Evolutionary conservation across 2,888 invertebrate genomes (phyloP), one percentile per base, ranked within the genome.

Genomic region (Formica aserva): DNA sequence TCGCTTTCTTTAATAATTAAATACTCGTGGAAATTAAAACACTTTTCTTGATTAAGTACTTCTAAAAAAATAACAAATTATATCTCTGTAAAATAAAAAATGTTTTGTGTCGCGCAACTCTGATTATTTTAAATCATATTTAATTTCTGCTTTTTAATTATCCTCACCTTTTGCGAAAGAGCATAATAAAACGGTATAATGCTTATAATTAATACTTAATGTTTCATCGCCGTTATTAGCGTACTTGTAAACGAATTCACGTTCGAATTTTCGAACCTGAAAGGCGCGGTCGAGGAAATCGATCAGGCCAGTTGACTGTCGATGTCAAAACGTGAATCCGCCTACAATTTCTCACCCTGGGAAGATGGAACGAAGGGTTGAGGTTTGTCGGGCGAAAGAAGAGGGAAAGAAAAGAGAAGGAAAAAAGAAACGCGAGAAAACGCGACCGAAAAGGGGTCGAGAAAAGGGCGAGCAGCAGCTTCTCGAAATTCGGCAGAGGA

Each of bases 371-470:
- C 29, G 76, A n/a, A 60, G 69, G 81, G 82, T 86, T 69, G 65
- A 77, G 77, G 81, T 82, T 86, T 86, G 86, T 82, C 57, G 65
- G 74, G 32, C 76, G 63, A 38, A 67, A 78, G 65, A 71, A 80
- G 62, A 74, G 35, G 22, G 57, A 48, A 11, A 57, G 69, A 74
- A 41, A 32, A 18, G 67, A 65, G 41, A 5, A 45, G 22, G 9
- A 63, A 35, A 80, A 71, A 75, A 66, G 74, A 72, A 75, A 48
- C 75, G 57, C 57, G 82, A 74, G 66, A 71, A 74, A 45, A 18
- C 35, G 66, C 66, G 60, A 65, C n/a, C 18, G 69, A 62, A 81
- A 78, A 62, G 69, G 82, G 62, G 52, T 48, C 22, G 81, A 60
- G 69, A 32, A 78, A 71, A 71, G 72, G 72, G 72, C 78, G 78